phyloP scores from a whole-genome alignment of 1,140 invertebrate species.

The Euura lappo region DNA sequence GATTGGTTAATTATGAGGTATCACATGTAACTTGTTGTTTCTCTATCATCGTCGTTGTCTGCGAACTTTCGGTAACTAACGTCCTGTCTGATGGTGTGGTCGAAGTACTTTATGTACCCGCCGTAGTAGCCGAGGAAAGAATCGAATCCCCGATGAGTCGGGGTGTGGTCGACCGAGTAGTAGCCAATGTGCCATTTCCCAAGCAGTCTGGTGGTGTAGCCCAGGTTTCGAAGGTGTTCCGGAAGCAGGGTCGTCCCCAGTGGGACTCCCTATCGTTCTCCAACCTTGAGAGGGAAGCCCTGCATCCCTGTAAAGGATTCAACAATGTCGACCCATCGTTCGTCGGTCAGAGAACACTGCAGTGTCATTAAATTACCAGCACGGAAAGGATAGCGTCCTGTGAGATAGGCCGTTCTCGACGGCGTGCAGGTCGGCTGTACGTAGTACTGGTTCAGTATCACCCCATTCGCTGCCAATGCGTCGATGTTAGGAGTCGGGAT shows the following conservation, averaged over 20 bases:
- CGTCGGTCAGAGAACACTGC: no score
- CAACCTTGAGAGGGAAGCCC: constrained; percentile 63
- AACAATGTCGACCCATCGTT: no score
- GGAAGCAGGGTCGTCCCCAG: constrained; percentile 65
- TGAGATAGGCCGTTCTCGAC: constrained; percentile 68
- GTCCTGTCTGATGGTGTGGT: constrained; percentile 51
- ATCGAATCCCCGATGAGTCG: constrained; percentile 68
- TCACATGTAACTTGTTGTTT: no score
- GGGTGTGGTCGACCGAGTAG: constrained; percentile 56
- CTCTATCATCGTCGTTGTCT: no score
- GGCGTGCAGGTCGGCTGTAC: constrained; percentile 66
- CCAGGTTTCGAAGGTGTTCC: constrained; percentile 55
- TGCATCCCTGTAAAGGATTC: constrained; percentile 61
- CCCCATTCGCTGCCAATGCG: constrained; percentile 66
- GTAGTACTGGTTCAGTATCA: constrained; percentile 69
- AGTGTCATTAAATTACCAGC: constrained; percentile 50
- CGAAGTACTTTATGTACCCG: constrained; percentile 66
- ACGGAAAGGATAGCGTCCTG: constrained; percentile 69
- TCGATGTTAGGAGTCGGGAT: constrained; percentile 74
- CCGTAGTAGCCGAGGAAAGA: constrained; percentile 71
- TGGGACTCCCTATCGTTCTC: constrained; percentile 65
- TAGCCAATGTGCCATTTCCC: constrained; percentile 62
- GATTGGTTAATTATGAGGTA: no score
- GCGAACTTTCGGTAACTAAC: constrained; percentile 33
- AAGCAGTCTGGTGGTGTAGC: constrained; percentile 47